phyloP scores from a whole-genome alignment of 2,113 vertebrate genomes.

The Hypomesus transpacificus region DNA sequence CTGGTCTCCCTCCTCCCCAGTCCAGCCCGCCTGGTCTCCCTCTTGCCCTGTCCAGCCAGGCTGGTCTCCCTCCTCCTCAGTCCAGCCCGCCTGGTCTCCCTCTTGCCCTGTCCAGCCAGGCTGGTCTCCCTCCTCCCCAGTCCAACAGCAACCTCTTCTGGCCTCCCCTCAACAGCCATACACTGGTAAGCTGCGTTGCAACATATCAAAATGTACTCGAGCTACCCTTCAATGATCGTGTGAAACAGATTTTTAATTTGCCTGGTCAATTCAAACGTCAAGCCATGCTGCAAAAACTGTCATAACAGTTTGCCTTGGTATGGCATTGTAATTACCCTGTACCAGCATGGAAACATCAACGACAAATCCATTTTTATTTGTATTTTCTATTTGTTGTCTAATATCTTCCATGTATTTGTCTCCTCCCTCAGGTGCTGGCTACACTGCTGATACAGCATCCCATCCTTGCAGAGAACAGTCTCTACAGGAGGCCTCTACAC shows the following conservation, averaged over 20 bases:
- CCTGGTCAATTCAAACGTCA: too few relatives aligned
- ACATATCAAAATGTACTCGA: neutral
- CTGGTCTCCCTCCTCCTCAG: neutral
- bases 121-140: neutral
- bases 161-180: slow-evolving; percentile 8
- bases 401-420: neutral
- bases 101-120: neutral
- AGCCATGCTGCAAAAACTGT: too few relatives aligned
- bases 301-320: too few relatives aligned
- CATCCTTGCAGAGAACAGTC: slow-evolving; percentile 13
- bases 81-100: slow-evolving; percentile 1
- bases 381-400: neutral
- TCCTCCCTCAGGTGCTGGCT: slow-evolving; percentile 40
- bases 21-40: slow-evolving; percentile 7
- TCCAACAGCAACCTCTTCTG: slow-evolving; percentile 49
- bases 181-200: slow-evolving; percentile 32
- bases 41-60: slow-evolving; percentile 7
- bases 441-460: slow-evolving; percentile 28
- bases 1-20: neutral
- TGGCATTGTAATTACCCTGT: too few relatives aligned
- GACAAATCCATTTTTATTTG: neutral
- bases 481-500: slow-evolving; percentile 23
- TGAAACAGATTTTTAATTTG: too few relatives aligned
- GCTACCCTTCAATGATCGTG: too few relatives aligned
- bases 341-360: neutral